Evolutionary conservation across 2,888 invertebrate species (phyloP), one percentile per base, ranked within the genome.

Genomic region (Prostheceraeus crozeri): DNA sequence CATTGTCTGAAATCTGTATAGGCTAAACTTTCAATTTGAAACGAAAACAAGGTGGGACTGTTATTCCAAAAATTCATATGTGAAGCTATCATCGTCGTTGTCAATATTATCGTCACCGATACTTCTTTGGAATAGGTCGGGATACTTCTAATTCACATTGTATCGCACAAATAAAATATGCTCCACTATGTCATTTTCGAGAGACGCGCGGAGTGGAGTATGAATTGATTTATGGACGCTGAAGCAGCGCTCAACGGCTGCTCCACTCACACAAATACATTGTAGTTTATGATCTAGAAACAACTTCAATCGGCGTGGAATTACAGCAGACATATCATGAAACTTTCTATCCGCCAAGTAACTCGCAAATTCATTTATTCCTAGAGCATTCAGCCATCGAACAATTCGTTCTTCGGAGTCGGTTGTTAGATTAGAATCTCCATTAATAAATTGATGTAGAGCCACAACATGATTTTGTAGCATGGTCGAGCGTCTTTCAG

Each of bases 211-310:
- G 10, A 33, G n/a, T 10, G 33, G 33, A 33, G 33, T 10, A 33
- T 33, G 33, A 33, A 33, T 33, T 10, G 10, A 33, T 33, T 33
- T 33, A n/a, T 33, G 33, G 33, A 33, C 33, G n/a, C 33, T 33
- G n/a, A 33, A 33, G n/a, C 33, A 33, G 10, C 33, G 8, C 33
- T 33, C 33, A 8, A 33, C 33, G n/a, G 33, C 33, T 33, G 8
- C 33, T n/a, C n/a, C 10, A n/a, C 10, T 10, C 8, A n/a, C 33
- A 10, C 10, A 33, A 10, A 33, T 33, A 8, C 8, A 10, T 33
- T 33, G 8, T 8, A 33, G 33, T 33, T 33, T 33, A 33, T 33
- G 33, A 10, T 33, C 33, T n/a, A 33, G 8, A 33, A 33, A 33
- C n/a, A 33, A n/a, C 8, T n/a, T 8, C 33, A 33, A 33, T 33